Base-by-base conservation (phyloP, 1,140 invertebrate genomes). In the Achatina immaculata region DNA sequence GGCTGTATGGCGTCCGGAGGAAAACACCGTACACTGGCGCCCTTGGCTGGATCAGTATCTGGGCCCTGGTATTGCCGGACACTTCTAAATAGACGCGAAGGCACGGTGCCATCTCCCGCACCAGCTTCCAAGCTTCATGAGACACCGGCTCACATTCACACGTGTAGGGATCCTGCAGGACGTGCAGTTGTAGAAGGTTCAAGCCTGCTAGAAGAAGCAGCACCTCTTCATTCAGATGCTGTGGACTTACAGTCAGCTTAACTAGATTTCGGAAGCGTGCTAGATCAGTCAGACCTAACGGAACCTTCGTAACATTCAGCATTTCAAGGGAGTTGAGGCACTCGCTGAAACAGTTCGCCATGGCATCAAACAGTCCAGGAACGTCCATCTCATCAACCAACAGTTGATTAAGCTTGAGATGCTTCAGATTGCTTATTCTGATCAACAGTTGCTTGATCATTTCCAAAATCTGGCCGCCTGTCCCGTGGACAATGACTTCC, bases 161-260 rank as follows among this genome's bases (percentile, higher is more conserved):
- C 0, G 92, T 92, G 83, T 95, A 95, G 62, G 93, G 92, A 90
- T 96, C 96, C 89, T 96, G 95, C 16, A 96, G 87, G 72, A 97
- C 94, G 89, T 95, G 94, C 66, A 97, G 90, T 85, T 96, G 94
- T 65, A 92, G 88, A 31, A 97, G 88, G 83, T 92, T 93, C 0
- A 94, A 87, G 6, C 87, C 86, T 1, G 86, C 84, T n/a, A 90
- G 72, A 40, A 87, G 78, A n/a, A 88, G 36, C 11, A 96, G 86
- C 0, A 95, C 91, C 88, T 96, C 95, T 81, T 95, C 94, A 71
- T 95, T 94, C 24, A 97, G 90, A 90, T 96, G 96, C 90, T 96
- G 95, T 0, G 96, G 95, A 86, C 95, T 95, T 31, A 96, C 94
- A 2, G 94, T 93, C 51, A 96, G 89, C 71, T 93, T 93, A 92